phyloP scores from a whole-genome alignment of 1,140 invertebrate genomes.

The Nebria ingens region DNA sequence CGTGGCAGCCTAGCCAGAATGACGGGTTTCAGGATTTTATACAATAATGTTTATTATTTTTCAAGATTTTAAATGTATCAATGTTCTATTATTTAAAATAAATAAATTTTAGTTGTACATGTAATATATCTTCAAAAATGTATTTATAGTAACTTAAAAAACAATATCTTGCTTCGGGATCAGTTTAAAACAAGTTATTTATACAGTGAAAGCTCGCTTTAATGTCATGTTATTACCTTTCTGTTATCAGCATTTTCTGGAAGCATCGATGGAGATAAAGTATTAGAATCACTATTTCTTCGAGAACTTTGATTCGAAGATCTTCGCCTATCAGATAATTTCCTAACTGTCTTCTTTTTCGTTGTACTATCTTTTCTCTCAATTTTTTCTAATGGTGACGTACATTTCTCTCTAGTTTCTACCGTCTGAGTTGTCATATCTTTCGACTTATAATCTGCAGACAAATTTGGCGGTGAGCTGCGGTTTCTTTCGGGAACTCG shows the following conservation, averaged over 20 bases:
- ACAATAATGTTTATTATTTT: too few relatives aligned
- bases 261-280: background rate
- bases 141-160: too few relatives aligned
- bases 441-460: constrained; percentile 24
- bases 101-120: too few relatives aligned
- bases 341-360: constrained; percentile 9
- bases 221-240: too few relatives aligned
- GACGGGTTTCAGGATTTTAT: too few relatives aligned
- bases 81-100: too few relatives aligned
- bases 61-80: too few relatives aligned
- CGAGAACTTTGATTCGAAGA: background rate
- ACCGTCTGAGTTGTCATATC: constrained; percentile 46
- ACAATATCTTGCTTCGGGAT: too few relatives aligned
- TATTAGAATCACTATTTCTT: background rate
- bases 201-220: too few relatives aligned
- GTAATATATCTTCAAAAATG: too few relatives aligned
- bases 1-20: too few relatives aligned
- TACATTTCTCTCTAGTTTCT: constrained; percentile 35
- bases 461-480: constrained; percentile 16
- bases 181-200: too few relatives aligned
- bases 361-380: background rate
- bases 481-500: constrained; percentile 24
- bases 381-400: constrained; percentile 24
- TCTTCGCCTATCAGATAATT: background rate
- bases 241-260: background rate